Conservation (phyloP, 2,113 vertebrate genomes). For the Pollimyrus isidori region DNA sequence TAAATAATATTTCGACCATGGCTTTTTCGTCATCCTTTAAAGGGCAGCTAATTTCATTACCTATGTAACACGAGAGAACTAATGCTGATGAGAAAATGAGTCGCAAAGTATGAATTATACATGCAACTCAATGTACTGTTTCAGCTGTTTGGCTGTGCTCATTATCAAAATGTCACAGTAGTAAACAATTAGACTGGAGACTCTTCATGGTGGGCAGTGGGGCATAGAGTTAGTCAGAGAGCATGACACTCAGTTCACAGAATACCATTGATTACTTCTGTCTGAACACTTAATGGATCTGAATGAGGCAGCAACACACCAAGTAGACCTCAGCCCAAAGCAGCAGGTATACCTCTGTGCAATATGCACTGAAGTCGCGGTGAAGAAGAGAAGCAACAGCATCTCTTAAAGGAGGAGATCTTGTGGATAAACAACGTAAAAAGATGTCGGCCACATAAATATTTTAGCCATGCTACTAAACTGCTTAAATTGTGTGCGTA, state of each 20-base stretch:
- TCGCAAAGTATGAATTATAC: neutral
- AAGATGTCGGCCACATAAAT: too few relatives aligned
- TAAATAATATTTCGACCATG: slow-evolving; percentile 72
- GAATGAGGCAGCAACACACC: neutral
- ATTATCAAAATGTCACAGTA: neutral
- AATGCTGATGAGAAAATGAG: neutral
- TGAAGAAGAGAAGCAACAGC: too few relatives aligned
- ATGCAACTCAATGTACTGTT: neutral
- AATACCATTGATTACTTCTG: neutral
- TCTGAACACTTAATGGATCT: neutral
- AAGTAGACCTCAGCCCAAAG: neutral
- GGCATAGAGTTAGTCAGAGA: neutral
- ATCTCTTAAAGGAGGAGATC: too few relatives aligned
- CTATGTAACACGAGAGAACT: neutral
- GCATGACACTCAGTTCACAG: neutral
- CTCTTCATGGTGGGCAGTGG: neutral
- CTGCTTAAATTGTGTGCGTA: too few relatives aligned
- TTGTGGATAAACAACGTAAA: too few relatives aligned
- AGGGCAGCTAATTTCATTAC: neutral
- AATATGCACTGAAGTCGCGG: too few relatives aligned
- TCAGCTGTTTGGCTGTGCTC: neutral
- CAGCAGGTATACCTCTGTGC: neutral
- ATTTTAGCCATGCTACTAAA: too few relatives aligned
- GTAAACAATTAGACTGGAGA: neutral
- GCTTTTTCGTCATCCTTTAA: neutral